Base-by-base conservation (phyloP, 2,113 vertebrate species). In the Holacanthus passer region DNA sequence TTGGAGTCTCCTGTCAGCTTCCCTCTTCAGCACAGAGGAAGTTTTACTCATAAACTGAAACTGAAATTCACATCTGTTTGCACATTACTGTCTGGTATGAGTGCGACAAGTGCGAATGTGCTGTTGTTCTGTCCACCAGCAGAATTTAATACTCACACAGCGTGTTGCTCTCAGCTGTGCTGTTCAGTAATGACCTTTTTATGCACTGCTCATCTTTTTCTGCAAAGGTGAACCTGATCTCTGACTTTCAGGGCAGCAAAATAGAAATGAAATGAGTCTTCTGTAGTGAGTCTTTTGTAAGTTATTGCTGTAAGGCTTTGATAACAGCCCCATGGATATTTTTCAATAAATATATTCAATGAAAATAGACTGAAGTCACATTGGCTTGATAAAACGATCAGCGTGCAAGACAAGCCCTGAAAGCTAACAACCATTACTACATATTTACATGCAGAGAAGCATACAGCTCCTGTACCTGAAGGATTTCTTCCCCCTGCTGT, bases 1-100 rank as follows among this genome's bases (percentile, higher is more conserved):
- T 75, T 71, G 94, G 92, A 93, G 92, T 95, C 91, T 91, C 93
- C 91, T 83, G 82, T 73, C 76, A 90, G 87, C 92, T 94, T 95
- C 92, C 92, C 88, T 84, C 82, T 94, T 79, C 73, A 52, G 86
- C 71, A 75, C 71, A 93, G 89, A 93, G 93, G 94, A 95, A 94
- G 91, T 93, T 75, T 5, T 56, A 58, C 83, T 89, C 64, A 22
- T 86, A 92, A 89, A 93, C 72, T 88, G 90, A 94, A 93, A 94
- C 87, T 91, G 85, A 93, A 91, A 93, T 84, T 74, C 32, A 66
- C 78, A 79, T 90, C 77, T 83, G 87, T 86, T 80, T 68, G 79
- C 56, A 53, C 60, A 43, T 32, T 27, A 58, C 35, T 43, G 31
- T 43, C 5, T 48, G 12, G 2, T 71, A 24, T 69, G 48, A 73